These are phyloP conservation scores for Ceratoteleas bidentatus DNA, from an alignment of 1,140 invertebrate species.

Conservation along the genomic window DNA sequence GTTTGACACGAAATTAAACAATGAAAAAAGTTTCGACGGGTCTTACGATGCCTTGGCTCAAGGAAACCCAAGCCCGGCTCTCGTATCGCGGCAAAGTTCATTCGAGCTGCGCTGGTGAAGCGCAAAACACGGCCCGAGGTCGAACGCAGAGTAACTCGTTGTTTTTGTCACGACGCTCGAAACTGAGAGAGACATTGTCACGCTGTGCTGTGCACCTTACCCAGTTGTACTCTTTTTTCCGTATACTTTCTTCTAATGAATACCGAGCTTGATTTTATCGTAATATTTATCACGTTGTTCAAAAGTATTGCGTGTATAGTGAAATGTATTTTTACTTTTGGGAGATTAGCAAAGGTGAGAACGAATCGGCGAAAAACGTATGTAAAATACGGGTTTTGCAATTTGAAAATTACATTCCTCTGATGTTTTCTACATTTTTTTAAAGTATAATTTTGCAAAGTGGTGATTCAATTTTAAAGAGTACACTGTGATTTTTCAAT, in stretches of 20 bases:
- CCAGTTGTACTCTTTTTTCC: conserved; percentile 16
- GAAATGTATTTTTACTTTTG: no score
- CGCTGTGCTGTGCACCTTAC: conserved; percentile 19
- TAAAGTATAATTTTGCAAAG: no score
- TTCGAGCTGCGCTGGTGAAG: conserved; percentile 63
- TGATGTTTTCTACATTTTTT: no score
- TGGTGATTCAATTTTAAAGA: no score
- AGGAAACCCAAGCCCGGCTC: conserved; percentile 61
- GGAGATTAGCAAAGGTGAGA: no score
- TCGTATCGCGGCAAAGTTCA: conserved; percentile 72
- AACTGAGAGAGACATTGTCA: conserved; percentile 59
- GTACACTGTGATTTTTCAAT: no score
- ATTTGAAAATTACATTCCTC: no score
- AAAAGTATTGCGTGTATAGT: no score
- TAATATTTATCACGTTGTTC: no score
- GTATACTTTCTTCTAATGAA: conserved; percentile 29
- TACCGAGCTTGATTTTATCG: no score
- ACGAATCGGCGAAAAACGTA: no score
- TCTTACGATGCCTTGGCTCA: conserved; percentile 32
- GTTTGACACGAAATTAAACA: conserved; percentile 54
- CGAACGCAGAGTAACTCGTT: conserved; percentile 59
- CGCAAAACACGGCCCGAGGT: conserved; percentile 61
- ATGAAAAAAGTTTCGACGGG: conserved; percentile 48
- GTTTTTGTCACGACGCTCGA: conserved; percentile 68
- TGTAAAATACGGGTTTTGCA: no score